Evolutionary conservation across 2,888 invertebrate species (phyloP).

Genomic region (Rhaphigaster nebulosa): DNA sequence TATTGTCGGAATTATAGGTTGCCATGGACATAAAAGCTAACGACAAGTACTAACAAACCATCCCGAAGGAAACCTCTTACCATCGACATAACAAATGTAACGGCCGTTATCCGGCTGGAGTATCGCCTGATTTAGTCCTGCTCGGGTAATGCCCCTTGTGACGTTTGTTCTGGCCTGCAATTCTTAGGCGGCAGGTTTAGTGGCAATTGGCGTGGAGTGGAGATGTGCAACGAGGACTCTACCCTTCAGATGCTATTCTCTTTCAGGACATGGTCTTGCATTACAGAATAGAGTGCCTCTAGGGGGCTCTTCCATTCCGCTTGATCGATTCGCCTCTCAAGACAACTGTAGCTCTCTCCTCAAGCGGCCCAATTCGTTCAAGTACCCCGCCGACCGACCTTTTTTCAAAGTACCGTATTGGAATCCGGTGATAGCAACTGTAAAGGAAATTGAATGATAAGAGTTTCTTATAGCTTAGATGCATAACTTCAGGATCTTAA

Average conservation of each 20-base stretch:
- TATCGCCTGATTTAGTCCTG: conserved; percentile 22
- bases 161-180: background rate
- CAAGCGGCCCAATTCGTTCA: conserved; percentile 28
- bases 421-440: background rate
- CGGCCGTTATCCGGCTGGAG: background rate
- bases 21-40: conserved; percentile 27
- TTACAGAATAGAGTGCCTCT: conserved; percentile 24
- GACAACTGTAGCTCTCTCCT: conserved; percentile 39
- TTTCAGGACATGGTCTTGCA: conserved; percentile 13
- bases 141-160: background rate
- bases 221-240: conserved; percentile 3
- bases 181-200: conserved; percentile 13
- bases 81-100: conserved; percentile 41
- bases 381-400: background rate
- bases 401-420: background rate
- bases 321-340: background rate
- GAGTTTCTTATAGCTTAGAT: background rate
- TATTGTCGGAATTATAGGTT: background rate
- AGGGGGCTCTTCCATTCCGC: conserved; percentile 34
- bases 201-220: conserved; percentile 11
- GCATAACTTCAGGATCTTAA: background rate
- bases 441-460: background rate
- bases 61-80: background rate
- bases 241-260: background rate
- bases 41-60: conserved; percentile 36